These are phyloP conservation scores for Peromyscus leucopus DNA, from an alignment of 2,113 vertebrate genomes.

Conservation along the genomic window DNA sequence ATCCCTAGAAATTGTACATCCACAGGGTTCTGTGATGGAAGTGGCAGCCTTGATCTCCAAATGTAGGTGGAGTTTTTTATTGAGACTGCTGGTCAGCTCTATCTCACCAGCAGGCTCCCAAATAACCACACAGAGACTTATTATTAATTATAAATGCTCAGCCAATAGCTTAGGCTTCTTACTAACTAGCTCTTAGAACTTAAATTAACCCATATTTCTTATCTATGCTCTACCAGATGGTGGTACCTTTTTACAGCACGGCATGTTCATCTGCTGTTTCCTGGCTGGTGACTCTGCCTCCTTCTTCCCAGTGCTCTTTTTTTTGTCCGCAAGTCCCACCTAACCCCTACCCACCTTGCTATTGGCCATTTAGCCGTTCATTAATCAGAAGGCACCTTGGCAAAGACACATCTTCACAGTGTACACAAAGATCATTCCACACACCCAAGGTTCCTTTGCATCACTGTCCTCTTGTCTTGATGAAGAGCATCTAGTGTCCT, in stretches of 20 bases:
- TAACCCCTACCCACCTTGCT: neutral
- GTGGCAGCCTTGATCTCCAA: neutral
- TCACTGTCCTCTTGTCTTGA: too few species aligned
- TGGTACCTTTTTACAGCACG: neutral
- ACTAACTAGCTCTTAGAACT: neutral
- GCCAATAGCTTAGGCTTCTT: neutral
- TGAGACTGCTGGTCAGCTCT: neutral
- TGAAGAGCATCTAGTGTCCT: neutral
- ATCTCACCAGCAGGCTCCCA: neutral
- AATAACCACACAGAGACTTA: neutral
- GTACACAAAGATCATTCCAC: neutral
- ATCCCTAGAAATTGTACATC: neutral
- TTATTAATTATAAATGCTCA: neutral
- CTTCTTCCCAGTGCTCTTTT: neutral
- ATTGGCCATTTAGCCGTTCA: neutral
- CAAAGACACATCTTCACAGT: neutral
- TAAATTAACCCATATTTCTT: neutral
- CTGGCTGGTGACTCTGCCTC: neutral
- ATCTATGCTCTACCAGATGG: neutral
- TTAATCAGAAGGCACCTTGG: neutral
- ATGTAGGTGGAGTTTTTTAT: neutral
- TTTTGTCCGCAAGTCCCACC: neutral
- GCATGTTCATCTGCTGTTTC: neutral
- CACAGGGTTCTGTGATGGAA: neutral
- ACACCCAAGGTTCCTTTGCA: neutral